Conservation (phyloP, 2,113 vertebrate species). For the Austrofundulus limnaeus region DNA sequence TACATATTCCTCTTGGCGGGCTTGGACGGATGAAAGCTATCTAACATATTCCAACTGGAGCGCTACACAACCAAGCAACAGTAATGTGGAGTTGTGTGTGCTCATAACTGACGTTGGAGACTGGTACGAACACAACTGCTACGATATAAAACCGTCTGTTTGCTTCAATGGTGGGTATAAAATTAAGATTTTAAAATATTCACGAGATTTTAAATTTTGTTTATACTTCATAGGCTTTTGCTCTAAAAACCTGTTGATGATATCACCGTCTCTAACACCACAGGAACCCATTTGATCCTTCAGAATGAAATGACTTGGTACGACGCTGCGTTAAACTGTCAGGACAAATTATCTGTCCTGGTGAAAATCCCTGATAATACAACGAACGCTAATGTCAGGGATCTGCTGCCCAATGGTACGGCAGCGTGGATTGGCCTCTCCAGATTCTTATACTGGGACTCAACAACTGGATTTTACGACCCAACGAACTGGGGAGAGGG, state of each 20-base stretch:
- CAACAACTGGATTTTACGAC: accelerated
- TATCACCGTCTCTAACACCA: neutral
- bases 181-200: neutral
- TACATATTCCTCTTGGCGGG: accelerated
- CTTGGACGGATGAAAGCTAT: neutral
- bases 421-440: slow-evolving; percentile 13
- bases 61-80: accelerated
- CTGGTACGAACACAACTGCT: accelerated
- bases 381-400: neutral
- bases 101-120: accelerated
- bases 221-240: too few species aligned
- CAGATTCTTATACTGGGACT: accelerated
- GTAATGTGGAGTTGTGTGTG: neutral
- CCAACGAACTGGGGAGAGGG: neutral
- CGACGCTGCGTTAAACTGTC: accelerated
- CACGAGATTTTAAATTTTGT: too few species aligned
- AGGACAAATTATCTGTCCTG: accelerated
- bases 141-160: accelerated
- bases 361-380: neutral
- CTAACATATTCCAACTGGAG: neutral
- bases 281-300: accelerated
- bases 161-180: slow-evolving; percentile 7
- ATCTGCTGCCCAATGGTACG: neutral
- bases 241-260: neutral
- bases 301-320: neutral